Evolutionary conservation across 2,113 vertebrate species (phyloP).

Genomic region (Lipotes vexillifer): DNA sequence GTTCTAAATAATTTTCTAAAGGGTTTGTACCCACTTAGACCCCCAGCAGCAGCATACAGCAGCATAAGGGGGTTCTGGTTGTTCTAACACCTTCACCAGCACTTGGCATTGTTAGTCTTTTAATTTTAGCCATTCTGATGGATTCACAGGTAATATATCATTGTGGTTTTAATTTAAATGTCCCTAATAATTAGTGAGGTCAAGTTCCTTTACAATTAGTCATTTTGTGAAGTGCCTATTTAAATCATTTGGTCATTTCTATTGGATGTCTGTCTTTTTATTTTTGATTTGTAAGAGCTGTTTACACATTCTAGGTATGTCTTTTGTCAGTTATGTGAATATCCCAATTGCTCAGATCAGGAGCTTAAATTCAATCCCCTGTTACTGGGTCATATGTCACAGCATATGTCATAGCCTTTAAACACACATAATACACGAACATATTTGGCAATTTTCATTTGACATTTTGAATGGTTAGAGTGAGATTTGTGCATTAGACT

Average conservation of each 20-base stretch:
- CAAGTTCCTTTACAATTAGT: not conserved
- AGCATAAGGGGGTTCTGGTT: not conserved
- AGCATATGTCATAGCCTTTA: not conserved
- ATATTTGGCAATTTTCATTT: not conserved
- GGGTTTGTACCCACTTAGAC: not conserved
- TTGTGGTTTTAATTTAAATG: not conserved
- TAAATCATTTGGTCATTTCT: not conserved
- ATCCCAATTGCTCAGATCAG: not conserved
- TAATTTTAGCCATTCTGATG: not conserved
- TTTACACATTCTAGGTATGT: not conserved
- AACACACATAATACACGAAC: not conserved
- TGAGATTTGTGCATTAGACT: not conserved
- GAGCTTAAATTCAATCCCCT: not conserved
- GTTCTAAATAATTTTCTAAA: not conserved
- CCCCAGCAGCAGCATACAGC: not conserved
- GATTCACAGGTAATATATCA: not conserved
- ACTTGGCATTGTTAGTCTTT: not conserved
- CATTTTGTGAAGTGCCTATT: not conserved
- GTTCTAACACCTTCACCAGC: not conserved
- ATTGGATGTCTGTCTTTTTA: not conserved
- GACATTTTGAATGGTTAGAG: not conserved
- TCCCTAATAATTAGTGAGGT: not conserved
- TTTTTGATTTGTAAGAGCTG: not conserved
- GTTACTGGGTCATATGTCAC: not conserved
- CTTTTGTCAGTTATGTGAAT: not conserved